Base-by-base conservation (phyloP, 2,113 vertebrate genomes). In the Rallus limicola region DNA sequence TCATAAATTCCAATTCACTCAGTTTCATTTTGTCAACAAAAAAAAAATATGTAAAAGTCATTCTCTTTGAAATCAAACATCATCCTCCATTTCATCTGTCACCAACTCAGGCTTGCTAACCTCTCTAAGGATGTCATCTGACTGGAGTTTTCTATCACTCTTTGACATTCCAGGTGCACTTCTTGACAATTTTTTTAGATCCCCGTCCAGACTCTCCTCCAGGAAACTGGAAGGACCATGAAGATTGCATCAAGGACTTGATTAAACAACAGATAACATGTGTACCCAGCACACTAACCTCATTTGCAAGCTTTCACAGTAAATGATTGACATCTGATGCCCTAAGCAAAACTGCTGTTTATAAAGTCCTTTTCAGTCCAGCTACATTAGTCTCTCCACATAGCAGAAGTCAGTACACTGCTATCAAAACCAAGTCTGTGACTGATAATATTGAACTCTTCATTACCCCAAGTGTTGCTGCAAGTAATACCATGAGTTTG, bases 401-500 rank as follows among this genome's bases (percentile, higher is more conserved):
- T 8, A 92, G 67, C 85, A 92, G 72, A 88, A 94, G 48, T 63
- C 67, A 82, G 58, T 59, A 82, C 71, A 29, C 31, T 86, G 76
- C 46, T 79, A 72, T 91, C 93, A 94, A 92, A 90, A 69, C 67
- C 59, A 82, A 79, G 58, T n/a, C 83, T 94, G 84, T 92, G 94
- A 79, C 91, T 82, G 86, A 80, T 93, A 92, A 85, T 92, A 92
- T 86, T 92, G 95, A 94, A 59, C 82, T 95, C 68, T 91, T 91
- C 91, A 77, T 96, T 95, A 92, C 95, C 95, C 69, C 88, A 90
- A 93, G 95, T 87, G 84, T 87, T 95, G 88, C 97, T 96, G 92
- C 84, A 95, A 95, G 90, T 92, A 93, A 97, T 60, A 82, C 88
- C 64, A 62, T 2, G 76, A 86, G 78, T 90, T 84, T 93, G 86